Percentiles rank a stretch among this genome's conserved stretches.
These are phyloP conservation scores for Horisme vitalbata DNA, from an alignment of 2,888 invertebrate species.

Conservation along the genomic window DNA sequence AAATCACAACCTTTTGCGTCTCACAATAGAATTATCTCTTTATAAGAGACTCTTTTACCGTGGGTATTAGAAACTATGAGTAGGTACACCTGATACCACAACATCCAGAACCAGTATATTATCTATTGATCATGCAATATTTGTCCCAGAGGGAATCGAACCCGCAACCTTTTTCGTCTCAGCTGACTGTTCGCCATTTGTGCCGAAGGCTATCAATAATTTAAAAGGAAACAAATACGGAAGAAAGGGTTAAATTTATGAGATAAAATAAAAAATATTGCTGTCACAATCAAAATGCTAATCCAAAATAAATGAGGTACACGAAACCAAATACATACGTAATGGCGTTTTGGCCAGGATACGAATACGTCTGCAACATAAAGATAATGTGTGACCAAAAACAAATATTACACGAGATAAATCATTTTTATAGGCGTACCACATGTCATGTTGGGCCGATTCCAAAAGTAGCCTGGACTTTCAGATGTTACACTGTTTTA, in stretches of 20 bases:
- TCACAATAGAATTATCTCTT: no score
- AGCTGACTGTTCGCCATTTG: no score
- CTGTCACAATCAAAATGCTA: not conserved
- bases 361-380: constrained; percentile 27
- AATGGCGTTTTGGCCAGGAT: constrained; percentile 7
- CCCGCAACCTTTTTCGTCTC: no score
- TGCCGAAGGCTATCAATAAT: no score
- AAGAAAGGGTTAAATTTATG: not conserved
- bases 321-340: constrained; percentile 6
- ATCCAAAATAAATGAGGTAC: not conserved
- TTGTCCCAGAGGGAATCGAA: no score
- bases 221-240: no score
- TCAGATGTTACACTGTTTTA: constrained; percentile 10
- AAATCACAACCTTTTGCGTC: no score
- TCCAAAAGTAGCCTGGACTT: constrained; percentile 26
- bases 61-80: no score
- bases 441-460: constrained; percentile 36
- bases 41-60: no score
- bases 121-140: no score
- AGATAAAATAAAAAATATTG: not conserved
- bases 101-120: no score
- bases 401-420: constrained; percentile 44
- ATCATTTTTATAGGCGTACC: constrained; percentile 45
- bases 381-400: constrained; percentile 36
- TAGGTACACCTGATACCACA: no score